Evolutionary conservation across 2,113 vertebrate species (phyloP).

Genomic region (Pagrus major): DNA sequence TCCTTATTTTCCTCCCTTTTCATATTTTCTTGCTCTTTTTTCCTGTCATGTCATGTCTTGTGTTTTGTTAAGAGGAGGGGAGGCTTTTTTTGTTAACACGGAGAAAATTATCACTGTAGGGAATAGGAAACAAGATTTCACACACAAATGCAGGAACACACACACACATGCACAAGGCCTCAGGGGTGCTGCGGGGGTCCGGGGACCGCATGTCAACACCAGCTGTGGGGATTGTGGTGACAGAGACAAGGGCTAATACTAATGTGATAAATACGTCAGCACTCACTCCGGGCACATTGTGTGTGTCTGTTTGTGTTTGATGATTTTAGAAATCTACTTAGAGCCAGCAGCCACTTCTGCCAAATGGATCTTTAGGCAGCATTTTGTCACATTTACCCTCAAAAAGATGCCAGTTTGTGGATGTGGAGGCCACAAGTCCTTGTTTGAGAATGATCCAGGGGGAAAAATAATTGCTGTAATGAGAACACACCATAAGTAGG

Average conservation of each 20-base stretch:
- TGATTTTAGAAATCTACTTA: slow-evolving; percentile 41
- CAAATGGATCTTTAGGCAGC: slow-evolving; percentile 27
- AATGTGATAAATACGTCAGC: slow-evolving; percentile 86
- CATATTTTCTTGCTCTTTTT: neutral
- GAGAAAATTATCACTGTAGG: slow-evolving; percentile 50
- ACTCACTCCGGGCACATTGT: slow-evolving; percentile 72
- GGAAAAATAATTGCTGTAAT: neutral
- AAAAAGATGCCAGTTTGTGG: slow-evolving; percentile 24
- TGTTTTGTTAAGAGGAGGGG: slow-evolving; percentile 1
- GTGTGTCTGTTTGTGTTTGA: slow-evolving; percentile 56
- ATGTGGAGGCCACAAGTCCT: neutral
- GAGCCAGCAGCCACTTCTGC: slow-evolving; percentile 40
- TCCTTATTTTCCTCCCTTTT: neutral
- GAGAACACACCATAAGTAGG: neutral
- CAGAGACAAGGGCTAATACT: slow-evolving; percentile 84
- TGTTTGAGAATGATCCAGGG: neutral
- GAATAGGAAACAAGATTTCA: slow-evolving; percentile 53
- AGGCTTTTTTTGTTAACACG: slow-evolving; percentile 27
- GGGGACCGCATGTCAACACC: slow-evolving; percentile 76
- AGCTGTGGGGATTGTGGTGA: slow-evolving; percentile 76
- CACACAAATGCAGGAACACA: slow-evolving; percentile 36
- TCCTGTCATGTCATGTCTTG: neutral
- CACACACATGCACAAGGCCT: slow-evolving; percentile 51
- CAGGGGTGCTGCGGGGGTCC: slow-evolving; percentile 68
- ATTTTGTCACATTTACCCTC: slow-evolving; percentile 34